Base-by-base conservation (phyloP, 35 echinoderm and acorn worm species). In the Patiria miniata region DNA sequence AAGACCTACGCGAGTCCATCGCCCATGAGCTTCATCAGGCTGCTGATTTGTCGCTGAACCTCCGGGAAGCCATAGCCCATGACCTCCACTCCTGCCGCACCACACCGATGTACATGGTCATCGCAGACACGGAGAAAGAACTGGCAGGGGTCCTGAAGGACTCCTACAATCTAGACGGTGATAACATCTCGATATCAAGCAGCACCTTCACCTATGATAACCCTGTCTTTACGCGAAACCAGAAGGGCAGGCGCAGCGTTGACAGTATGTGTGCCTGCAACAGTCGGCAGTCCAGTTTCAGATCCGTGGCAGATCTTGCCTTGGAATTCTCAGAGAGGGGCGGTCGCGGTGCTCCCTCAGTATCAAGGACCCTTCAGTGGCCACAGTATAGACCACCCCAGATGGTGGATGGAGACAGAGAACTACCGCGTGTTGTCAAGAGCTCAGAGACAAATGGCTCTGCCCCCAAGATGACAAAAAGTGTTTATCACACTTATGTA, bases 181-280 rank as follows among this genome's bases (percentile, higher is more conserved):
- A 97, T 16, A 59, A 55, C 1, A 65, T 82, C n/a, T 93, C 95
- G 8, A 18, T 93, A 12, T 85, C 89, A 1, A 97, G 95, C 82
- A 97, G 95, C 55, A 86, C 88, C 10, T 97, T 97, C 39, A 93
- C 91, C 1, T 97, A 88, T 58, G 95, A 97, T 22, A 97, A 97
- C 77, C 95, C 95, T 0, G 85, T 91, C 1, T 97, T 97, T 37
- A 85, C 85, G 54, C 39, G 88, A 36, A 82, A 84, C 44, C 65
- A 89, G 55, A 21, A 87, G 80, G 37, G 51, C 8, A 50, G 61
- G 55, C 55, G 78, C 40, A 82, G 84, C 6, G 52, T 51, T 10
- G 82, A 61, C 23, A 87, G 85, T 52, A 86, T 61, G 36, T 85
- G 83, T 1, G 81, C 59, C 56, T 52, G 84, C 26, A 80, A 83